Evolutionary conservation across 2,797 vertebrate species (phyloP).

Genomic region (Echeneis naucrates): DNA sequence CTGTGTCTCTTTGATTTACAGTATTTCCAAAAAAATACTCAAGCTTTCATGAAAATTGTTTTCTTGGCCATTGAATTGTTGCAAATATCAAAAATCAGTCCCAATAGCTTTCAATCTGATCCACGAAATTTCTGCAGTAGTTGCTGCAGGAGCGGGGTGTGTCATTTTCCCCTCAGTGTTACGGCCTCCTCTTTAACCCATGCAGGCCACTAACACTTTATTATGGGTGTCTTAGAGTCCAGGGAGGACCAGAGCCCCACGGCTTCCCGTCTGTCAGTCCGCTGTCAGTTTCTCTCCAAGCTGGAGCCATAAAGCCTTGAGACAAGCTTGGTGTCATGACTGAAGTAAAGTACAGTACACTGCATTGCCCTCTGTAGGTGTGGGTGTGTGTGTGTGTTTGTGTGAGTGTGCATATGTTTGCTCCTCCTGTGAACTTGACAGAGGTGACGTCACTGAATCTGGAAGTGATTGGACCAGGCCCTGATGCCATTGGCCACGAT

Average conservation of each 20-base stretch:
- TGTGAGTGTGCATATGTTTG: slow-evolving; percentile 46
- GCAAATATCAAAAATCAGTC: background rate
- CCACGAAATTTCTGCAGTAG: background rate
- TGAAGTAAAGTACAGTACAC: slow-evolving; percentile 42
- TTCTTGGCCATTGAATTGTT: background rate
- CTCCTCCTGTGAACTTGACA: slow-evolving; percentile 83
- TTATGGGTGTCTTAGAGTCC: slow-evolving; percentile 30
- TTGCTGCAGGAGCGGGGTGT: slow-evolving; percentile 7
- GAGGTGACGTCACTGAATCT: slow-evolving; percentile 88
- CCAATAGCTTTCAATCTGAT: background rate
- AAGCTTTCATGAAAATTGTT: background rate
- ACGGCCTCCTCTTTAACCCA: slow-evolving; percentile 13
- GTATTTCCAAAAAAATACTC: background rate
- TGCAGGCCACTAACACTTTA: slow-evolving; percentile 26
- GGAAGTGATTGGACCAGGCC: slow-evolving; percentile 91
- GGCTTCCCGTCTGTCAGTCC: slow-evolving; percentile 46
- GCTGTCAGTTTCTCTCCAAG: slow-evolving; percentile 25
- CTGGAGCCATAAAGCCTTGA: slow-evolving; percentile 42
- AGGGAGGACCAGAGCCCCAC: slow-evolving; percentile 22
- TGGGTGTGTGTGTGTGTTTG: slow-evolving; percentile 49
- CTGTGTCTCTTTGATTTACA: background rate
- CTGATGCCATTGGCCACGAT: slow-evolving; percentile 89
- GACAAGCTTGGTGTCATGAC: slow-evolving; percentile 38
- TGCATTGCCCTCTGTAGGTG: slow-evolving; percentile 41
- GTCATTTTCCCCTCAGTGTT: slow-evolving; percentile 1